Conservation (phyloP, 2,113 vertebrate species). For the Ardeotis arabs region DNA sequence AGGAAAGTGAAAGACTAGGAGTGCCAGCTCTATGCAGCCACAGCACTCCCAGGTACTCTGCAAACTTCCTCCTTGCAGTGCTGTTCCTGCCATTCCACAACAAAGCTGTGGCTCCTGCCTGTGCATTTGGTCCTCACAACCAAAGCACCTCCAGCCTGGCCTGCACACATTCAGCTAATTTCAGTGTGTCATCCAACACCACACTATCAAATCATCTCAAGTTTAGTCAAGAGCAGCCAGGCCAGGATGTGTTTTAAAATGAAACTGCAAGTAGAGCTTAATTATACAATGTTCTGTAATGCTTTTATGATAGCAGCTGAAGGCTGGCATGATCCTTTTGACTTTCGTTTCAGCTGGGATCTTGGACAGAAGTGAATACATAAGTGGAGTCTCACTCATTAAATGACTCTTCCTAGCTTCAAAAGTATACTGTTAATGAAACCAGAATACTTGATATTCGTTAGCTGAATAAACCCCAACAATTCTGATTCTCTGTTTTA, state of each 20-base stretch:
- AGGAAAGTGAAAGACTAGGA: constrained; percentile 62
- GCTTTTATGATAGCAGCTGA: background rate
- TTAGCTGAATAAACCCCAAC: background rate
- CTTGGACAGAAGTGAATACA: background rate
- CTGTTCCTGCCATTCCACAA: background rate
- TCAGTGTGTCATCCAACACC: background rate
- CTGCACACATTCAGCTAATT: background rate
- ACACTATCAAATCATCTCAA: background rate
- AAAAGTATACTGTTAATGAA: constrained; percentile 7
- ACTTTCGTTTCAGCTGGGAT: constrained; percentile 13
- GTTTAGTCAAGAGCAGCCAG: background rate
- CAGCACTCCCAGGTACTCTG: background rate
- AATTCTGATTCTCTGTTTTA: background rate
- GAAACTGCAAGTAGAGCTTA: background rate
- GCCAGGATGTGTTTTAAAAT: constrained; percentile 14
- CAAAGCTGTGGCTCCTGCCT: background rate
- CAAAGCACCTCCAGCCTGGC: background rate
- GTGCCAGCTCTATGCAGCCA: constrained; percentile 15
- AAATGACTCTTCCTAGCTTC: background rate
- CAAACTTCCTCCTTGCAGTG: background rate
- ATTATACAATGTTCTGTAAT: constrained; percentile 11
- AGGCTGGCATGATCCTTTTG: background rate
- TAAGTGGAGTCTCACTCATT: background rate
- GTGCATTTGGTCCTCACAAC: background rate
- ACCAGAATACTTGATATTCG: background rate